phyloP scores from a whole-genome alignment of 2,888 invertebrate genomes.

The Galeruca laticollis region DNA sequence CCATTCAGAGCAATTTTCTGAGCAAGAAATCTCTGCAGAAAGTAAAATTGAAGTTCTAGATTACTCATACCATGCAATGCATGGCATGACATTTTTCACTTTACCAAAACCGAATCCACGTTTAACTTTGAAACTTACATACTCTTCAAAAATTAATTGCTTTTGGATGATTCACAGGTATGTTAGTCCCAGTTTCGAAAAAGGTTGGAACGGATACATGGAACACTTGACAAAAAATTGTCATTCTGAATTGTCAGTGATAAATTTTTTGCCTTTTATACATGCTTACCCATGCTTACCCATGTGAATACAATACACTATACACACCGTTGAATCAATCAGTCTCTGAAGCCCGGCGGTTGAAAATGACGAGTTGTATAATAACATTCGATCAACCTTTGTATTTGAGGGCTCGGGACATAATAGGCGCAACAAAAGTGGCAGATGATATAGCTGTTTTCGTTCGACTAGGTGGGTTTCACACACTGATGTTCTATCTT shows the following conservation, averaged over 20 bases:
- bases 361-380: conserved; percentile 43
- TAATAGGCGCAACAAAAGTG: conserved; percentile 41
- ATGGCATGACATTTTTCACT: conserved; percentile 15
- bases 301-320: conserved; percentile 47
- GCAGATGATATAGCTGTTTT: conserved; percentile 53
- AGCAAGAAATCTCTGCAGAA: conserved; percentile 16
- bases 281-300: no score
- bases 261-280: no score
- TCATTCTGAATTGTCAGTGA: no score
- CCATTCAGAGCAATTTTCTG: no score
- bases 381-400: no score
- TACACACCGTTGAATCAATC: conserved; percentile 42
- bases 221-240: no score
- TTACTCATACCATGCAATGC: conserved; percentile 9
- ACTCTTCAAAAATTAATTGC: conserved; percentile 16
- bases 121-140: no score
- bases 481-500: conserved; percentile 58
- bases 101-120: no score
- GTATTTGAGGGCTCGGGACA: no score
- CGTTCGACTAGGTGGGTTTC: conserved; percentile 47
- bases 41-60: conserved; percentile 13
- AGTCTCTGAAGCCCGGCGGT: conserved; percentile 31
- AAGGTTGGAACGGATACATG: no score
- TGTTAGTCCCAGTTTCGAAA: no score
- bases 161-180: no score